phyloP scores from a whole-genome alignment of 1,140 invertebrate genomes.

The Neodiprion fabricii region DNA sequence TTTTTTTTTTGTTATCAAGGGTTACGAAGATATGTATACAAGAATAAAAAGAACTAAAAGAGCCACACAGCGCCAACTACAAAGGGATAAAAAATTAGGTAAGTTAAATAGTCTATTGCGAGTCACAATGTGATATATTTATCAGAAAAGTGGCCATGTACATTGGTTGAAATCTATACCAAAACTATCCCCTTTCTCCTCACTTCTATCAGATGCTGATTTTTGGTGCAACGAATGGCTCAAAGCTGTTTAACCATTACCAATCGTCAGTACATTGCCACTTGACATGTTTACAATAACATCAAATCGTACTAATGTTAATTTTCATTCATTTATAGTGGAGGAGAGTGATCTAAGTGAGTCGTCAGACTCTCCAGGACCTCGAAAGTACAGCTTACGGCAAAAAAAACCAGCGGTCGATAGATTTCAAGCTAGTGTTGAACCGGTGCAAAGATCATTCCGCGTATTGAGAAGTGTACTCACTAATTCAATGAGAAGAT shows the following conservation, averaged over 20 bases:
- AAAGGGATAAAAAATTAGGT: slow-evolving; percentile 53
- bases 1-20: slow-evolving; percentile 36
- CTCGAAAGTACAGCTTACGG: slow-evolving; percentile 61
- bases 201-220: too few relatives aligned
- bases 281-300: too few relatives aligned
- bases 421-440: slow-evolving; percentile 61
- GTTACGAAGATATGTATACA: slow-evolving; percentile 69
- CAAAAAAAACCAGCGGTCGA: slow-evolving; percentile 63
- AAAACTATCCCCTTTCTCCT: too few relatives aligned
- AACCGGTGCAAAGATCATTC: slow-evolving; percentile 55
- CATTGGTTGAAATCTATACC: too few relatives aligned
- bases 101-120: slow-evolving; percentile 19
- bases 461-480: slow-evolving; percentile 55
- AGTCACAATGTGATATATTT: not conserved
- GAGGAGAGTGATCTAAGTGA: slow-evolving; percentile 58
- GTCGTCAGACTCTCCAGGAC: slow-evolving; percentile 55
- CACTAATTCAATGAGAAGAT: slow-evolving; percentile 55
- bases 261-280: too few relatives aligned
- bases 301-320: slow-evolving; percentile 7
- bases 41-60: slow-evolving; percentile 66
- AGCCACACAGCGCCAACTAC: slow-evolving; percentile 53
- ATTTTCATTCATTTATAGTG: slow-evolving; percentile 28
- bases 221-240: too few relatives aligned
- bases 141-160: not conserved
- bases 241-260: too few relatives aligned